A percentile compares a stretch with the other conserved stretches of the same genome.
phyloP scores from a whole-genome alignment of 2,113 vertebrate genomes.

The Rhagologus leucostigma region DNA sequence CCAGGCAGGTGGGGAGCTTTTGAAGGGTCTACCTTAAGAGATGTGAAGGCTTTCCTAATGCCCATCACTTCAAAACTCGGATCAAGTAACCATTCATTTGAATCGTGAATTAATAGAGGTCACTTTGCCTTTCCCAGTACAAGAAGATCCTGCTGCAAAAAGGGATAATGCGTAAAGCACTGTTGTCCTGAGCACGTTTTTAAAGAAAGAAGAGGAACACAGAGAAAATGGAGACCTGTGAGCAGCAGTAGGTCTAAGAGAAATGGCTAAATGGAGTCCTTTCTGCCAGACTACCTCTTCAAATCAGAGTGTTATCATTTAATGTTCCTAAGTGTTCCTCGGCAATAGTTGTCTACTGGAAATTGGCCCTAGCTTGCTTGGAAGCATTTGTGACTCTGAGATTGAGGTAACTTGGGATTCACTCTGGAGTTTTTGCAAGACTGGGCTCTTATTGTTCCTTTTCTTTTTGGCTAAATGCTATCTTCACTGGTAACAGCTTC shows the following conservation, averaged over 20 bases:
- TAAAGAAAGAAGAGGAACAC: not conserved
- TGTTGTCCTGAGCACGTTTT: not conserved
- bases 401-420: not conserved
- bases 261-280: not conserved
- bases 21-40: not conserved
- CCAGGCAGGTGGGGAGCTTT: not conserved
- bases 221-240: not conserved
- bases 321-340: not conserved
- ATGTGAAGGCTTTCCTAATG: not conserved
- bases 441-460: not conserved
- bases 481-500: not conserved
- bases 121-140: not conserved
- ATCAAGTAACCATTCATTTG: not conserved
- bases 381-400: not conserved
- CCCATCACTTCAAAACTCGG: not conserved
- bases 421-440: rapidly evolving
- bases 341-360: not conserved
- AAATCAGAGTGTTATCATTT: not conserved
- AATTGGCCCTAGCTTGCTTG: not conserved
- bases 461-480: not conserved
- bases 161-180: not conserved
- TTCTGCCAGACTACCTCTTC: not conserved
- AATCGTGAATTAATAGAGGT: not conserved
- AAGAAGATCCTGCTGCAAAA: not conserved
- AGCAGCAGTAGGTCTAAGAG: not conserved